Percentiles rank a stretch among this genome's conserved stretches.
These are phyloP conservation scores for Gymnothorax reevesii DNA, from an alignment of 2,797 vertebrate genomes.

Conservation along the genomic window DNA sequence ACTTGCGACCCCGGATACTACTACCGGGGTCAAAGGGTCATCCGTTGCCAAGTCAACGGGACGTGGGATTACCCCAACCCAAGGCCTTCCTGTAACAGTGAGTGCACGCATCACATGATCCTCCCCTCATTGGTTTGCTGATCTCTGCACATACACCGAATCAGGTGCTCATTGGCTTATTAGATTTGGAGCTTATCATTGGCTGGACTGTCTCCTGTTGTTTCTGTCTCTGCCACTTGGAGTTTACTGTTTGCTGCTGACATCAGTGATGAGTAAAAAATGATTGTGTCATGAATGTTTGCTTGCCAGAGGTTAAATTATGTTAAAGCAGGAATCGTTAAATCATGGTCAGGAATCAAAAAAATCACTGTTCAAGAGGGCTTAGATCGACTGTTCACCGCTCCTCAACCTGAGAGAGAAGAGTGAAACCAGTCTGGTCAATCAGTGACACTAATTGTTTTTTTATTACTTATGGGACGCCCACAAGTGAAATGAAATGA, in stretches of 20 bases:
- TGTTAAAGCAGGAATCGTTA: too few relatives aligned
- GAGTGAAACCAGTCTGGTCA: too few relatives aligned
- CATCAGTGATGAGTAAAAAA: background rate
- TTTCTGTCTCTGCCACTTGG: background rate
- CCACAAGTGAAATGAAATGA: too few relatives aligned
- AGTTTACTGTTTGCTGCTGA: background rate
- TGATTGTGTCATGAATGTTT: background rate
- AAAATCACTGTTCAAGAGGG: too few relatives aligned
- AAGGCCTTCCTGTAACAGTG: conserved; percentile 87
- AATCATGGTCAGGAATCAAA: too few relatives aligned
- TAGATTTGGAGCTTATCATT: background rate
- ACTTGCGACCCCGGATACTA: conserved; percentile 96
- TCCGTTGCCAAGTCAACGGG: conserved; percentile 87
- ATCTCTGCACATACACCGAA: background rate
- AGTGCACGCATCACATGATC: conserved; percentile 53
- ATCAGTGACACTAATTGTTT: too few relatives aligned
- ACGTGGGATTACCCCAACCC: conserved; percentile 90
- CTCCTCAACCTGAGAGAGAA: too few relatives aligned
- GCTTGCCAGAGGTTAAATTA: background rate
- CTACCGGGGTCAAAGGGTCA: conserved; percentile 89
- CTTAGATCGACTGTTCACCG: too few relatives aligned
- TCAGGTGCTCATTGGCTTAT: background rate
- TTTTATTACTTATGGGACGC: too few relatives aligned
- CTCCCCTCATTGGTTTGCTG: background rate
- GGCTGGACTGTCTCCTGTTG: background rate